Evolutionary conservation across 2,797 vertebrate genomes (phyloP), one percentile per base, ranked within the genome.

Genomic region (Psittacula echo): DNA sequence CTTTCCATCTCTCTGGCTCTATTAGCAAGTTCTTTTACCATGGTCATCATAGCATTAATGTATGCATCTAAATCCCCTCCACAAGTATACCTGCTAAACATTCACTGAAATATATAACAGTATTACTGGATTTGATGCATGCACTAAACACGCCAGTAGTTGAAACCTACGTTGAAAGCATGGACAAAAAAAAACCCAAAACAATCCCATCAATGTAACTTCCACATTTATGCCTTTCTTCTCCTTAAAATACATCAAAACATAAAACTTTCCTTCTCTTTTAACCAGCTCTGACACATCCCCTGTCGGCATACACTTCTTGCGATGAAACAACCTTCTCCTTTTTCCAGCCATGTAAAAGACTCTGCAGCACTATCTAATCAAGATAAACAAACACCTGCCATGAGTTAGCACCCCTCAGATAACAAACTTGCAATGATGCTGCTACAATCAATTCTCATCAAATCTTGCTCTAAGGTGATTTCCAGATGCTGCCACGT

Each of bases 321-420:
- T 75, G n/a, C 67, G 51, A 50, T 6, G 22, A 89, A 84, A 54
- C 30, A 80, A 62, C 64, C 11, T 45, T 26, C 61, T 89, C 34
- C 32, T 87, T 91, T 93, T 48, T 78, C 42, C 65, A 95, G 66
- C 15, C 83, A 67, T 5, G 48, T 80, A 85, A 81, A 67, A 81
- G 30, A 16, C 90, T 71, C 32, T 85, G 82, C 73, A 91, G 62
- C 29, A 39, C 92, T 95, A 97, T 97, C 96, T 96, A 42, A 92
- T 92, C 94, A 73, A 95, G 94, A 96, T 90, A 97, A 96, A 96
- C 90, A 92, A 96, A 97, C 96, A 86, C 48, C 96, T 92, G 94
- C 85, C 96, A 65, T 0, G 26, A 86, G 71, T 87, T 58, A 84
- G 90, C 91, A 74, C 42, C 73, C 64, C 88, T 77, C 92, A 79